A percentile compares a stretch with the other conserved stretches of the same genome.
Conservation (phyloP, 2,113 vertebrate genomes). For the Leptobrachium leishanense region DNA sequence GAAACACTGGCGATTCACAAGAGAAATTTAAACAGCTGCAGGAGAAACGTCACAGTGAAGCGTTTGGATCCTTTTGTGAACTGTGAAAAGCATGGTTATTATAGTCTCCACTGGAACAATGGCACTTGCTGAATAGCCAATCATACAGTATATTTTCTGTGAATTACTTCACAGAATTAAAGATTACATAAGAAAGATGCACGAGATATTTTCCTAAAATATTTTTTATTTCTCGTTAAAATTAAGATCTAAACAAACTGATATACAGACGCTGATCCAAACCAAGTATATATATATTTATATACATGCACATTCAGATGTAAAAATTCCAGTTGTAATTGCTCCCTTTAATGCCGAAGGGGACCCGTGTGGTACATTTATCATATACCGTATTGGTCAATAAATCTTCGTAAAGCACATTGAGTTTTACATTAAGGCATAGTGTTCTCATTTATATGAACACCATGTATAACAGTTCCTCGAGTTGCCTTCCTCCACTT, state of each 20-base stretch:
- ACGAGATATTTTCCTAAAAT: slow-evolving; percentile 31
- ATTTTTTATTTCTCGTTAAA: slow-evolving; percentile 43
- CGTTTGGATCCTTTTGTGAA: too few relatives aligned
- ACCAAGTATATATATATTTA: slow-evolving; percentile 39
- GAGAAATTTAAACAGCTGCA: too few relatives aligned
- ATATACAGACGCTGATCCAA: slow-evolving; percentile 39
- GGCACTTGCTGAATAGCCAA: too few relatives aligned
- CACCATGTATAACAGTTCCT: neutral
- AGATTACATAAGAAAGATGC: too few relatives aligned
- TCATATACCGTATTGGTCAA: slow-evolving; percentile 4
- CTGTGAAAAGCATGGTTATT: too few relatives aligned
- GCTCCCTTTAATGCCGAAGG: slow-evolving; percentile 4
- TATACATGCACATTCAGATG: slow-evolving; percentile 23
- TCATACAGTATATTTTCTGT: too few relatives aligned
- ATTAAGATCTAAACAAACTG: slow-evolving; percentile 34
- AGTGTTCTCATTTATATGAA: slow-evolving; percentile 24
- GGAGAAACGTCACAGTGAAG: too few relatives aligned
- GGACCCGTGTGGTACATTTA: slow-evolving; percentile 8
- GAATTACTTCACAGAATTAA: too few relatives aligned
- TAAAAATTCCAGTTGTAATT: slow-evolving; percentile 23
- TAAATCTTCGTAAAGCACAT: slow-evolving; percentile 20
- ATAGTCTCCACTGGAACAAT: too few relatives aligned
- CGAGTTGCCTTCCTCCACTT: neutral
- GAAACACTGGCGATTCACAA: too few relatives aligned
- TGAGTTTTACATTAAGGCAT: slow-evolving; percentile 34